phyloP scores from a whole-genome alignment of 2,797 vertebrate species.

The Acanthis flammea region DNA sequence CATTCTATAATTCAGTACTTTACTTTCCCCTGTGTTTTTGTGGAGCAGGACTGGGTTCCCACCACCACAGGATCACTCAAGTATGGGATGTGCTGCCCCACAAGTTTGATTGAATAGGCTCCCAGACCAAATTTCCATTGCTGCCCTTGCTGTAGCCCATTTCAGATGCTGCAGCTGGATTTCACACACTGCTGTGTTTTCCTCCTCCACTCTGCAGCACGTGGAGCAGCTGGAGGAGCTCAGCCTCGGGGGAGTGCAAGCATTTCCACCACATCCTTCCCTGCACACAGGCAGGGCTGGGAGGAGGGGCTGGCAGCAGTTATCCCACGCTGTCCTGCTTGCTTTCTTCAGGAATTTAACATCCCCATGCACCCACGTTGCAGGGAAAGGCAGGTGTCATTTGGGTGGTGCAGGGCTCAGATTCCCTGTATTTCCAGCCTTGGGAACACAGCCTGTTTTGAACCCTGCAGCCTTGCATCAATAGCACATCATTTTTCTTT shows the following conservation, averaged over 20 bases:
- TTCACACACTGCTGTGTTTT: slow-evolving; percentile 10
- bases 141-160: not conserved
- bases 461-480: not conserved
- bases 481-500: not conserved
- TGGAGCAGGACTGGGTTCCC: not conserved
- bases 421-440: slow-evolving; percentile 15
- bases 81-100: not conserved
- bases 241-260: not conserved
- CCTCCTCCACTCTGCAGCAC: not conserved
- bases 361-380: not conserved
- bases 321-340: not conserved
- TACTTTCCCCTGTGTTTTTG: not conserved
- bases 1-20: not conserved
- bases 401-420: not conserved
- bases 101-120: not conserved
- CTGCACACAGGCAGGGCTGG: not conserved
- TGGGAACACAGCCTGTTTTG: slow-evolving; percentile 1
- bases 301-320: not conserved
- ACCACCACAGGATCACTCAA: fast-evolving
- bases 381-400: not conserved
- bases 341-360: not conserved
- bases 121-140: not conserved
- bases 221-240: slow-evolving; percentile 36
- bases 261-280: slow-evolving; percentile 41
- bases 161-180: not conserved